Base-by-base conservation (phyloP, 53 echinoderm and acorn worm genomes). In the Luidia sarsii region DNA sequence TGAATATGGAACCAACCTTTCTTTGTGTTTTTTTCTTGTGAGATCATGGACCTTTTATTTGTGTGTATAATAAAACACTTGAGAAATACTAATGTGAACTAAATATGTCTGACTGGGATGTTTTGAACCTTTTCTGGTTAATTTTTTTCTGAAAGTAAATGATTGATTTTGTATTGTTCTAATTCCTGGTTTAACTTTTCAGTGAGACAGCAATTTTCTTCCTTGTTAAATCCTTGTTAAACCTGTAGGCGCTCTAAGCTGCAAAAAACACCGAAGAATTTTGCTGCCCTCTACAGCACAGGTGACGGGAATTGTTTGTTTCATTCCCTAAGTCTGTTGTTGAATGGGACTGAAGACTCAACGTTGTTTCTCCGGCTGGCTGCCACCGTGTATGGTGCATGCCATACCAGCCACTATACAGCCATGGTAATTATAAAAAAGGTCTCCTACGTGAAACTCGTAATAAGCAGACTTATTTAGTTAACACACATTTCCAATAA, bases 331-430 rank as follows among this genome's bases (percentile, higher is more conserved):
- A 67, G 67, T 16, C 1, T 45, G 27, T 16, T 69, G 69, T 15
- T 69, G 16, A 16, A 69, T 30, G 69, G 69, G 0, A 50, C 2
- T 4, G 69, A 69, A 32, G 69, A 49, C 16, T 18, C 50, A 0
- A 30, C 49, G 1, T 3, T 33, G 15, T 49, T 31, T 15, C 29
- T 69, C 16, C 69, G 69, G 2, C 69, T 69, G 32, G 69, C 69
- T 15, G 50, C 50, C 18, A 69, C 69, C 11, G 69, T 69, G n/a
- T 49, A 69, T 49, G 50, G 69, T 49, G 69, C 50, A 15, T 69
- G 50, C 32, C 50, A 69, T 50, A 33, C 69, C n/a, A 15, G 16
- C 25, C 69, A 69, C 18, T 69, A 69, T 50, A 50, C 50, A 31
- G 29, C 48, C 0, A 49, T 22, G 67, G 67, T 67, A 46, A 61